Conservation (phyloP, 2,113 vertebrate genomes). For the Circaetus gallicus region DNA sequence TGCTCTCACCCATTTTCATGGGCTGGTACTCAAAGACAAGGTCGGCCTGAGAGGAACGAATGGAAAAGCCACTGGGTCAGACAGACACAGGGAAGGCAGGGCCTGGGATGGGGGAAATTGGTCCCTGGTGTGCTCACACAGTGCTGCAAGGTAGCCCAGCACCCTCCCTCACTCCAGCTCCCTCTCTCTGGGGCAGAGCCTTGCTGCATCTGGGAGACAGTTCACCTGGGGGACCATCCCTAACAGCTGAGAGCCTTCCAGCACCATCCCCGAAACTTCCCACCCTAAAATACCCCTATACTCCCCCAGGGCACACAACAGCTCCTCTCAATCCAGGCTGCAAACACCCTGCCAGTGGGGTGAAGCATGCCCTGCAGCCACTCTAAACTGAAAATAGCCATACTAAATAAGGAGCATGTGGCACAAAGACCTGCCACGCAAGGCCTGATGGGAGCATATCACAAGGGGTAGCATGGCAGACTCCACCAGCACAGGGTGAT, state of each 20-base stretch:
- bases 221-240: not conserved
- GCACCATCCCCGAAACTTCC: not conserved
- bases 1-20: constrained; percentile 71
- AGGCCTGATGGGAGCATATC: not conserved
- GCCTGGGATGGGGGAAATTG: fast-evolving
- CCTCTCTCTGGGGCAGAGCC: not conserved
- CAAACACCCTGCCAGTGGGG: not conserved
- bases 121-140: not conserved
- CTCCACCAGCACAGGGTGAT: not conserved
- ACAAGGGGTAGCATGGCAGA: not conserved
- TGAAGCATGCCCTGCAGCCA: not conserved
- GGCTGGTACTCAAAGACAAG: constrained; percentile 85
- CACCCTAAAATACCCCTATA: not conserved
- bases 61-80: not conserved
- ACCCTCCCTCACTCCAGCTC: not conserved
- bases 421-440: not conserved
- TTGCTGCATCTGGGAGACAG: not conserved
- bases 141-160: not conserved
- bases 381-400: not conserved
- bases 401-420: not conserved
- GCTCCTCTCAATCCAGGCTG: not conserved
- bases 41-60: constrained; percentile 56
- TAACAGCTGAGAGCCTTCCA: not conserved
- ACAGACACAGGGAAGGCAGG: not conserved
- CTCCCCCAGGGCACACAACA: not conserved